A percentile compares a stretch with the other conserved stretches of the same genome.
Conservation (phyloP, 1,140 invertebrate genomes). For the Notospermus geniculatus region DNA sequence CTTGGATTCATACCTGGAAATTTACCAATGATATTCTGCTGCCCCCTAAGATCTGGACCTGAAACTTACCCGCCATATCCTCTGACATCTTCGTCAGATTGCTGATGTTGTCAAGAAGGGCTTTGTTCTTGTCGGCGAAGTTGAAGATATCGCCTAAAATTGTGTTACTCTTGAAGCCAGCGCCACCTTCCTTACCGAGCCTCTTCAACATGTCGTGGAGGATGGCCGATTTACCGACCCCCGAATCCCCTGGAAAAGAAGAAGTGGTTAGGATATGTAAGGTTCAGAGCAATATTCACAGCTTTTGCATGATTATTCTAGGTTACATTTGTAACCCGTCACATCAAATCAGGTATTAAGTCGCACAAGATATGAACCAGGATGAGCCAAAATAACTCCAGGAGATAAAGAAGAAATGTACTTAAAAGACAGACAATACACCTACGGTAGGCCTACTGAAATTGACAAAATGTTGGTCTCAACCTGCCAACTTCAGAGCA, state of each 20-base stretch:
- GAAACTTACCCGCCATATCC: not conserved
- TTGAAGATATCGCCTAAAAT: slow-evolving; percentile 47
- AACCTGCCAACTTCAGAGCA: too few species aligned
- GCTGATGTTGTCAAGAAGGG: slow-evolving; percentile 47
- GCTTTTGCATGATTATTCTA: too few species aligned
- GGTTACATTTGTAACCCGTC: too few species aligned
- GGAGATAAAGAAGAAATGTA: not conserved
- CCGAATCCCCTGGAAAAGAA: slow-evolving; percentile 46
- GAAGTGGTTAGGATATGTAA: not conserved
- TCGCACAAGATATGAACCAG: too few species aligned
- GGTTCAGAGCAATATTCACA: not conserved
- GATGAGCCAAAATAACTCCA: too few species aligned
- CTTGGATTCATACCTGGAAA: too few species aligned
- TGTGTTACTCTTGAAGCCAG: slow-evolving; percentile 38
- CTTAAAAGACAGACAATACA: too few species aligned
- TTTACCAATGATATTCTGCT: too few species aligned
- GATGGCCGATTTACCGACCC: slow-evolving; percentile 53
- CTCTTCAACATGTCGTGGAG: slow-evolving; percentile 48
- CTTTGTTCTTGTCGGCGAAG: slow-evolving; percentile 46
- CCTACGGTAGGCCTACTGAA: too few species aligned
- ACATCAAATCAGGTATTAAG: too few species aligned
- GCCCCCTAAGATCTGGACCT: too few species aligned
- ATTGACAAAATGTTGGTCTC: too few species aligned
- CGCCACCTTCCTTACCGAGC: slow-evolving; percentile 46
- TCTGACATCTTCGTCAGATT: slow-evolving; percentile 35